Evolutionary conservation across 1,140 invertebrate species (phyloP).

Genomic region (Cataglyphis hispanica): DNA sequence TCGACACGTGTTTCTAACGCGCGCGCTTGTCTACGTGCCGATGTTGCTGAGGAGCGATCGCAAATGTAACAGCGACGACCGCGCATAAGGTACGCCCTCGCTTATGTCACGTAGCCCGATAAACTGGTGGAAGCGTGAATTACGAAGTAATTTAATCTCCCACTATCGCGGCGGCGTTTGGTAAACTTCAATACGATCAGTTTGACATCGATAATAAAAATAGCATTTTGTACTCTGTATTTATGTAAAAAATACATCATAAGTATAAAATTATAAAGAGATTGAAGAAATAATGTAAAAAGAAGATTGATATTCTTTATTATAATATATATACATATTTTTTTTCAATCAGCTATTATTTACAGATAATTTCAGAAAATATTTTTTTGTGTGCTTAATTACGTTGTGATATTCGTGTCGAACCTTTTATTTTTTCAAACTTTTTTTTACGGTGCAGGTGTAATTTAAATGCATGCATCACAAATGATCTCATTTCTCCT

Average conservation of each 20-base stretch:
- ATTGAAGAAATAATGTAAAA: background rate
- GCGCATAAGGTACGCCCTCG: slow-evolving; percentile 21
- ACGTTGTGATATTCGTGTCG: background rate
- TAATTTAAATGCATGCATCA: background rate
- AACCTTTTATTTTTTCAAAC: background rate
- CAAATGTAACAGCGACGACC: slow-evolving; percentile 38
- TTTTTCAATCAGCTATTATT: background rate
- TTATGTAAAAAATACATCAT: background rate
- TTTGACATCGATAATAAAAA: slow-evolving; percentile 10
- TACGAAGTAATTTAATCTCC: slow-evolving; percentile 46
- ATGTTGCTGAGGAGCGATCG: slow-evolving; percentile 35
- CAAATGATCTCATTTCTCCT: background rate
- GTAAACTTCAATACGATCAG: slow-evolving; percentile 17
- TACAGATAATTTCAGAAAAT: background rate
- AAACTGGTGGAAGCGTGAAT: slow-evolving; percentile 19
- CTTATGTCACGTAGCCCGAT: slow-evolving; percentile 51
- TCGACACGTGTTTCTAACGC: slow-evolving; percentile 34
- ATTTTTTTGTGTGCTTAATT: background rate
- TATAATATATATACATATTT: background rate
- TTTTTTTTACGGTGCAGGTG: background rate
- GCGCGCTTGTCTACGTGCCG: slow-evolving; percentile 36
- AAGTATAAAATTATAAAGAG: background rate
- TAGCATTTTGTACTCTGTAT: background rate
- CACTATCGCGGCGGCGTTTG: slow-evolving; percentile 38
- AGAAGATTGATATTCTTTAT: background rate